Percentiles rank a stretch among this genome's conserved stretches.
Evolutionary conservation across 2,888 invertebrate genomes (phyloP).

Genomic region (Rhabditoides inermis): DNA sequence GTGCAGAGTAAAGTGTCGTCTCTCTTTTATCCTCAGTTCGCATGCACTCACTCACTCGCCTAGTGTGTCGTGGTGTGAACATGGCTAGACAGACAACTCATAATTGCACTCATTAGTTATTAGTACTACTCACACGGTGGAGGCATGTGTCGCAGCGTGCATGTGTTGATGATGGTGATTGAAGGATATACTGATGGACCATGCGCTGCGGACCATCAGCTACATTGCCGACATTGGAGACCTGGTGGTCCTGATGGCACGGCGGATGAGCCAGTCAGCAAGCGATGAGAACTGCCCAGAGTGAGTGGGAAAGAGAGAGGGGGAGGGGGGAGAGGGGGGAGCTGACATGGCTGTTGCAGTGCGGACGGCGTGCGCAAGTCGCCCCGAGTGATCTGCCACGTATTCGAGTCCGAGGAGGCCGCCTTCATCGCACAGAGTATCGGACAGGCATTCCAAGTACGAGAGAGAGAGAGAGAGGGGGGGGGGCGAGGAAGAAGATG

Average conservation of each 20-base stretch:
- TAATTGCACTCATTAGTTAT: too few relatives aligned
- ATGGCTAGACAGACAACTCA: too few relatives aligned
- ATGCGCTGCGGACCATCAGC: slow-evolving; percentile 91
- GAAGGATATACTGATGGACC: slow-evolving; percentile 99
- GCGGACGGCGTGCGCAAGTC: slow-evolving; percentile 50
- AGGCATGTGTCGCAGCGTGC: too few relatives aligned
- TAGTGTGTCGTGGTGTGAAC: too few relatives aligned
- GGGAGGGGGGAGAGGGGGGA: neutral
- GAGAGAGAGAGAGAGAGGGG: too few relatives aligned
- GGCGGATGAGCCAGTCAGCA: slow-evolving; percentile 64
- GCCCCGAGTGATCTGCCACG: slow-evolving; percentile 93
- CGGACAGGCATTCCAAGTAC: slow-evolving; percentile 78
- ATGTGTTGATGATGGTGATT: slow-evolving; percentile 12
- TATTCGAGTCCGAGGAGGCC: slow-evolving; percentile 96
- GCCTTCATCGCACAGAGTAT: slow-evolving; percentile 99
- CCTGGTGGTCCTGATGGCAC: slow-evolving; percentile 92
- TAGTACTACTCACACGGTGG: too few relatives aligned
- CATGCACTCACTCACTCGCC: too few relatives aligned
- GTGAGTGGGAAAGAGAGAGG: neutral
- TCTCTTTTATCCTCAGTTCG: neutral
- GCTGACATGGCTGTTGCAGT: slow-evolving; percentile 16
- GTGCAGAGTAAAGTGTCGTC: neutral
- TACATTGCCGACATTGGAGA: slow-evolving; percentile 99
- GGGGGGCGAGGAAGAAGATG: too few relatives aligned
- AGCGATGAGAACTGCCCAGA: slow-evolving; percentile 9